Evolutionary conservation across 2,113 vertebrate species (phyloP).

Genomic region (Oncorhynchus nerka): DNA sequence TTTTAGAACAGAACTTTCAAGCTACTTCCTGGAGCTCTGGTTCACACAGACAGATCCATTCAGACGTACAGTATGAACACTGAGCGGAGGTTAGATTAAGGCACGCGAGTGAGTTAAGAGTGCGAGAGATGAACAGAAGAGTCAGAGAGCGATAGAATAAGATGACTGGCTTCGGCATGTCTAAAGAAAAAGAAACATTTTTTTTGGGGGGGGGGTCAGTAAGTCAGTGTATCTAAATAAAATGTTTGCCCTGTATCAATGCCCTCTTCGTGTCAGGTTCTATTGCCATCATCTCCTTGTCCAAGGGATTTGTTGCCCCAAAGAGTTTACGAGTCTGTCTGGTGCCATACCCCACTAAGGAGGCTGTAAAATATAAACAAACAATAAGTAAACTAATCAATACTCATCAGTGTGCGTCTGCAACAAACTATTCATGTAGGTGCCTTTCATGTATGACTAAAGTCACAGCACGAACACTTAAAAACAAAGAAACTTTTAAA

Average conservation of each 20-base stretch:
- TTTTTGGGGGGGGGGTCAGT: no score
- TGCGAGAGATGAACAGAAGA: background rate
- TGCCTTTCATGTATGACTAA: background rate
- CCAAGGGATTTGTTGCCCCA: background rate
- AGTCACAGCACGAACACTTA: background rate
- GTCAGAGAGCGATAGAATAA: background rate
- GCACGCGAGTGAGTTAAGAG: constrained; percentile 38
- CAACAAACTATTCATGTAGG: background rate
- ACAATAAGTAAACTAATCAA: background rate
- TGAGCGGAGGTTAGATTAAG: constrained; percentile 32
- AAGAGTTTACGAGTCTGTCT: background rate
- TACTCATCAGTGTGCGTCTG: background rate
- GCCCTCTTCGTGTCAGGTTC: background rate
- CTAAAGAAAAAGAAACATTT: background rate
- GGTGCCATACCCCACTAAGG: background rate
- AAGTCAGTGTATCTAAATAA: background rate
- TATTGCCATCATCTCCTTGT: background rate
- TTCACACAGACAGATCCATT: background rate
- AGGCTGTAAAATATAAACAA: background rate
- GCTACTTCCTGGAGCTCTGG: no score
- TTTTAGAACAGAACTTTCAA: background rate
- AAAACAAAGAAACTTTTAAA: background rate
- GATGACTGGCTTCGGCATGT: background rate
- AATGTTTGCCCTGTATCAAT: background rate
- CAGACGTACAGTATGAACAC: background rate